A percentile compares a stretch with the other conserved stretches of the same genome.
Evolutionary conservation across 1,140 invertebrate genomes (phyloP).

Genomic region (Drosophila funebris): DNA sequence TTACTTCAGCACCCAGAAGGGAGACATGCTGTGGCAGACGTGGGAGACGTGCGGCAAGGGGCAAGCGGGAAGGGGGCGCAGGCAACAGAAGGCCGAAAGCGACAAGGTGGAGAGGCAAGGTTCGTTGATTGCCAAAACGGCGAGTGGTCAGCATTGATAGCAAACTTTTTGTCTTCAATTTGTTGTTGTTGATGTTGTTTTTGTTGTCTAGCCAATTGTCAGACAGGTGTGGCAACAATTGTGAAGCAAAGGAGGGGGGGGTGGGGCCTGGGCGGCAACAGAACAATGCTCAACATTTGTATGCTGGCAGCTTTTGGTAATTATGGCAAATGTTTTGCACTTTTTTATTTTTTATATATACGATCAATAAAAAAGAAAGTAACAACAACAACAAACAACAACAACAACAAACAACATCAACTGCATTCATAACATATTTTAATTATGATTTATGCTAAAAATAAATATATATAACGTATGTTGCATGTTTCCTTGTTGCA

Average conservation of each 20-base stretch:
- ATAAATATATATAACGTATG: slow-evolving; percentile 15
- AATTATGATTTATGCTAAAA: slow-evolving; percentile 27
- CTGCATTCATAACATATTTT: slow-evolving; percentile 9
- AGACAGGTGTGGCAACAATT: neutral
- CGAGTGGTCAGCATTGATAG: slow-evolving; percentile 68
- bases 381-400: too few relatives aligned
- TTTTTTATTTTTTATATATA: neutral
- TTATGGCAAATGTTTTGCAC: slow-evolving; percentile 27
- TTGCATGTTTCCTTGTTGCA: slow-evolving; percentile 6
- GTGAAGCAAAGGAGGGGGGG: neutral
- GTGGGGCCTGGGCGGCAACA: neutral
- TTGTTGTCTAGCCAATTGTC: slow-evolving; percentile 58
- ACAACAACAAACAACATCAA: too few relatives aligned
- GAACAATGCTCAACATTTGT: slow-evolving; percentile 22
- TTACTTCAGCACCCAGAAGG: slow-evolving; percentile 42
- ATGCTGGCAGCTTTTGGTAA: slow-evolving; percentile 13
- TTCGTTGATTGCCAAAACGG: slow-evolving; percentile 25
- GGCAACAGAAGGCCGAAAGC: neutral
- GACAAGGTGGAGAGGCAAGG: neutral
- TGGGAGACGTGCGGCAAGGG: neutral
- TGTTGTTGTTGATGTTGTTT: slow-evolving; percentile 17
- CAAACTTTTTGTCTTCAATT: slow-evolving; percentile 72
- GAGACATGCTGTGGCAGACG: neutral
- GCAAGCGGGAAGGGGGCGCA: too few relatives aligned
- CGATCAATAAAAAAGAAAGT: too few relatives aligned